Conservation (phyloP, 2,797 vertebrate species). For the Sebastes hopkinsi region DNA sequence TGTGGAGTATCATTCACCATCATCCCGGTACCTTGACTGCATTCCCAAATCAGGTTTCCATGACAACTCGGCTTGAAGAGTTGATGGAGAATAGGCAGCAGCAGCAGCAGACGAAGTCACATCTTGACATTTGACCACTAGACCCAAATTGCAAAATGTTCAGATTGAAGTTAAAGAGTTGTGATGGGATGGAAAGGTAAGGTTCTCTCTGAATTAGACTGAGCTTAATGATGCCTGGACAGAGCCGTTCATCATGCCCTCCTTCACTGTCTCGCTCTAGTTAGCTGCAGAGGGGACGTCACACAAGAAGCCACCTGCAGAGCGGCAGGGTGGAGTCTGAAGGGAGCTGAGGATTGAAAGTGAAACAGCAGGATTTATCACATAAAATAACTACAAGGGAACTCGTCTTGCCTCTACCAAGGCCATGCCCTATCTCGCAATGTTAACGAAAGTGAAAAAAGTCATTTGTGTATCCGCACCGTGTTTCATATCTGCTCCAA, state of each 20-base stretch:
- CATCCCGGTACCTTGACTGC: background rate
- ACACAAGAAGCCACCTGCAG: background rate
- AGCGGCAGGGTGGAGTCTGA: too few species aligned
- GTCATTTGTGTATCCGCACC: too few species aligned
- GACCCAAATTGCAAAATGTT: background rate
- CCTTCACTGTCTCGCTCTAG: background rate
- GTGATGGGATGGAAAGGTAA: background rate
- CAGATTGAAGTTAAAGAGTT: too few species aligned
- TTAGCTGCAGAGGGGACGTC: background rate
- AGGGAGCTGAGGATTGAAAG: too few species aligned
- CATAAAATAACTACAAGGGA: too few species aligned
- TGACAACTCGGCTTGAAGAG: constrained; percentile 41
- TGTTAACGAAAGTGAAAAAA: too few species aligned
- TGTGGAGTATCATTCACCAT: background rate
- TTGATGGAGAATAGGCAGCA: background rate
- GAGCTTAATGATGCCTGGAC: background rate
- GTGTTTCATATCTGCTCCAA: too few species aligned
- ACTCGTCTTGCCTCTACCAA: too few species aligned
- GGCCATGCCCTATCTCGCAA: too few species aligned
- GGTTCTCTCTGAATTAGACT: background rate
- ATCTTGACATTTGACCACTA: background rate
- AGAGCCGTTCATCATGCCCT: background rate
- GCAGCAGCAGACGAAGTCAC: background rate
- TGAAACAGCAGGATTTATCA: too few species aligned
- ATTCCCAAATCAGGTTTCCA: constrained; percentile 49